Evolutionary conservation across 2,113 vertebrate genomes (phyloP).

Genomic region (Hoplias malabaricus): DNA sequence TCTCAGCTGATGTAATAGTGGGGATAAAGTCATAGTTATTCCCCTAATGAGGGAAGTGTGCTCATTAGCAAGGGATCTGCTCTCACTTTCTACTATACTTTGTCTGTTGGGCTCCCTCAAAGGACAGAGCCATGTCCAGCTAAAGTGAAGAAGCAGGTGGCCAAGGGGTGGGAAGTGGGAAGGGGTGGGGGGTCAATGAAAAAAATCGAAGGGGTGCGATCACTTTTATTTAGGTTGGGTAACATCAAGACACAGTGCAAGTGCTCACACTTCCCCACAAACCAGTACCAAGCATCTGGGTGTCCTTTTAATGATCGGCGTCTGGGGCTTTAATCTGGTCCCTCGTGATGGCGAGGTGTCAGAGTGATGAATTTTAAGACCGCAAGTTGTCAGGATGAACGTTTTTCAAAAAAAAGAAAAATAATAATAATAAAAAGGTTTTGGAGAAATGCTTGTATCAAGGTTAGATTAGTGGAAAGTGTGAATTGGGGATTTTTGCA

Average conservation of each 20-base stretch:
- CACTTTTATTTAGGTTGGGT: slow-evolving; percentile 27
- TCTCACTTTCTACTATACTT: slow-evolving; percentile 78
- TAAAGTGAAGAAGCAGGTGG: slow-evolving; percentile 4
- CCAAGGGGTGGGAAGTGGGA: background rate
- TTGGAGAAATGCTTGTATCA: slow-evolving; percentile 83
- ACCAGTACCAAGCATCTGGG: slow-evolving; percentile 79
- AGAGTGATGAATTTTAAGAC: slow-evolving; percentile 90
- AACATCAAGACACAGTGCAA: slow-evolving; percentile 7
- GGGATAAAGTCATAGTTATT: slow-evolving; percentile 97
- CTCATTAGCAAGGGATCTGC: slow-evolving; percentile 94
- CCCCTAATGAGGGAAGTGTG: slow-evolving; percentile 97
- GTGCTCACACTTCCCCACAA: slow-evolving; percentile 13
- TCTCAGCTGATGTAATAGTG: slow-evolving; percentile 89
- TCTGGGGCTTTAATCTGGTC: slow-evolving; percentile 82
- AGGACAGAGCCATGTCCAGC: slow-evolving; percentile 25
- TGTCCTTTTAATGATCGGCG: slow-evolving; percentile 83
- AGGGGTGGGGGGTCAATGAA: slow-evolving; percentile 16
- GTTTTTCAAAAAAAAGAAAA: too few relatives aligned
- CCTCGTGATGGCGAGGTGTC: slow-evolving; percentile 83
- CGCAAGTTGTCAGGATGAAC: slow-evolving; percentile 84
- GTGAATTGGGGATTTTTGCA: slow-evolving; percentile 91
- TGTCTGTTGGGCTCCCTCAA: slow-evolving; percentile 59
- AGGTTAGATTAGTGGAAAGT: slow-evolving; percentile 90
- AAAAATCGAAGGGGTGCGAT: slow-evolving; percentile 4
- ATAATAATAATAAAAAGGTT: too few relatives aligned